phyloP scores from a whole-genome alignment of 2,113 vertebrate genomes.

The Clupea harengus region DNA sequence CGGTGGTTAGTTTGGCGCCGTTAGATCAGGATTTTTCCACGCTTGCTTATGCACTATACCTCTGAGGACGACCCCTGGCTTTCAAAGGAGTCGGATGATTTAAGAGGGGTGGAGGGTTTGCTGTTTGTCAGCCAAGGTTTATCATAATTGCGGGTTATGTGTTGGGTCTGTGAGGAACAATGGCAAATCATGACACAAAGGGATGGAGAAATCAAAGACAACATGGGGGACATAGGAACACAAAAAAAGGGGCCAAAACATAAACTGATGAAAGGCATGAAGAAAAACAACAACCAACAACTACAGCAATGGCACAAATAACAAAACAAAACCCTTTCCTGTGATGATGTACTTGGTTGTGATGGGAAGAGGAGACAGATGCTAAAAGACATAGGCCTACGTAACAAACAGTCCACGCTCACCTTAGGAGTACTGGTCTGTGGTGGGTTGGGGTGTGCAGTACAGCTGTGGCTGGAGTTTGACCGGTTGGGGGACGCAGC shows the following conservation, averaged over 20 bases:
- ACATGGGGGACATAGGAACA: constrained; percentile 54
- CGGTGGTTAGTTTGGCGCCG: constrained; percentile 31
- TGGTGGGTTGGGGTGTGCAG: constrained; percentile 70
- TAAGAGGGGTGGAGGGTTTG: constrained; percentile 96
- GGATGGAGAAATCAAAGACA: neutral
- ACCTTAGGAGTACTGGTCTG: constrained; percentile 84
- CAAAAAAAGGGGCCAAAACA: neutral
- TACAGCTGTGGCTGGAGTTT: constrained; percentile 85
- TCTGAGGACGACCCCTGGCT: constrained; percentile 90
- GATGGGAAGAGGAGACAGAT: constrained; percentile 51
- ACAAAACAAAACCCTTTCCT: neutral
- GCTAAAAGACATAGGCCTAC: neutral
- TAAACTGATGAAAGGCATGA: neutral
- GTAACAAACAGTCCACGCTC: constrained; percentile 36
- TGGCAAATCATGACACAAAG: constrained; percentile 78
- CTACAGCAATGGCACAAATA: constrained; percentile 41
- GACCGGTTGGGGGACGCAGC: constrained; percentile 93
- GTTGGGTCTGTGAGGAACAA: constrained; percentile 97
- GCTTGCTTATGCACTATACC: constrained; percentile 81
- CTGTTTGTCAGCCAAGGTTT: constrained; percentile 99
- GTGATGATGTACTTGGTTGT: constrained; percentile 38
- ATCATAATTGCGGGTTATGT: constrained; percentile 99
- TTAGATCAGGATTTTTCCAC: constrained; percentile 33
- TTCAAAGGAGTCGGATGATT: constrained; percentile 91
- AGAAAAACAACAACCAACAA: constrained; percentile 31